Evolutionary conservation across 1,140 invertebrate species (phyloP).

Genomic region (Macrobrachium rosenbergii): DNA sequence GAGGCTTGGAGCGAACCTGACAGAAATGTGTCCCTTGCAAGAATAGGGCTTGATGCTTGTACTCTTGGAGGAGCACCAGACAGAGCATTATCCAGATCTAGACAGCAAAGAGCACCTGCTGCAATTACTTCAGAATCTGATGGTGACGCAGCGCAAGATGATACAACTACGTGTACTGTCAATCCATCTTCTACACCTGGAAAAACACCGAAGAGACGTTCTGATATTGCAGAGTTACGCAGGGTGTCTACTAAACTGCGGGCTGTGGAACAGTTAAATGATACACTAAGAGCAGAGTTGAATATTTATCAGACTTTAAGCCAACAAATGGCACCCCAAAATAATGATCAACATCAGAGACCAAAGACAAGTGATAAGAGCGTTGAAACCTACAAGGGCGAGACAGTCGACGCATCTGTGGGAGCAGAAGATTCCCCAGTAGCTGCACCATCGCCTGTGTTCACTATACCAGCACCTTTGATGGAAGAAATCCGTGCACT

Average conservation of each 20-base stretch:
- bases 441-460: conserved; percentile 19
- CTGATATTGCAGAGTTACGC: conserved; percentile 66
- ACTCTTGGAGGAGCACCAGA: conserved; percentile 52
- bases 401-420: conserved; percentile 38
- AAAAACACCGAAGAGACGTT: conserved; percentile 59
- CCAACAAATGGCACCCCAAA: conserved; percentile 39
- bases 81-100: conserved; percentile 48
- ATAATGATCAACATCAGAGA: neutral
- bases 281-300: conserved; percentile 70
- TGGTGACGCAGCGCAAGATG: conserved; percentile 47
- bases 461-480: conserved; percentile 67
- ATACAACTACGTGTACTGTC: conserved; percentile 19
- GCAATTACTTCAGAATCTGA: conserved; percentile 65
- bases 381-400: conserved; percentile 29
- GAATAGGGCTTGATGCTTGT: conserved; percentile 77
- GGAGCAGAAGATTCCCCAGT: conserved; percentile 40
- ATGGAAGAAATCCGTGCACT: conserved; percentile 70
- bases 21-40: conserved; percentile 81
- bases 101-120: conserved; percentile 38
- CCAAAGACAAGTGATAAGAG: conserved; percentile 47
- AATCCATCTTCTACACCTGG: conserved; percentile 19
- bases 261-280: conserved; percentile 70
- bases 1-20: conserved; percentile 90
- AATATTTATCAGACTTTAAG: conserved; percentile 65
- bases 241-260: conserved; percentile 67